phyloP scores from a whole-genome alignment of 2,113 vertebrate species.

The Hiodon alosoides region DNA sequence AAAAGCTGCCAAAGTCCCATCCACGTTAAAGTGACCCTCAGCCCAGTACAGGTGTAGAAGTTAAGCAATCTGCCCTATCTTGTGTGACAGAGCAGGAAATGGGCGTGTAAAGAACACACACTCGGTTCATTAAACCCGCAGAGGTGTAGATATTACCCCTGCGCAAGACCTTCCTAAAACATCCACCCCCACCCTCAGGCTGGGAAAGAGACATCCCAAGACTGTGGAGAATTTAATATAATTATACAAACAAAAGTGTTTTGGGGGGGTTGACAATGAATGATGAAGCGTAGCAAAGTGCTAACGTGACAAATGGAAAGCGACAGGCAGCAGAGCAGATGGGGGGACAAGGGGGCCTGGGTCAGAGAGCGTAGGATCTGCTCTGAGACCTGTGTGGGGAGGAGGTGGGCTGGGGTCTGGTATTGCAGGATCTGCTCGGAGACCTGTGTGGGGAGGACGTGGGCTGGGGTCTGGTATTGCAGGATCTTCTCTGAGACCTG shows the following conservation, averaged over 20 bases:
- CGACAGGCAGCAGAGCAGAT: slow-evolving; percentile 47
- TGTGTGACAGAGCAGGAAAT: neutral
- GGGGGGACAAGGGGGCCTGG: neutral
- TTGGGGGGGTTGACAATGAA: slow-evolving; percentile 39
- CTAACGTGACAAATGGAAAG: slow-evolving; percentile 52
- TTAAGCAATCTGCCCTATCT: neutral
- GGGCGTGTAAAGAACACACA: neutral
- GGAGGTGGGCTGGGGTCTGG: too few species aligned
- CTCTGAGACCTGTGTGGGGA: too few species aligned
- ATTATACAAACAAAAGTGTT: slow-evolving; percentile 56
- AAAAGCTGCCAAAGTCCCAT: too few species aligned
- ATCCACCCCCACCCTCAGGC: neutral
- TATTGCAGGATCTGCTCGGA: too few species aligned
- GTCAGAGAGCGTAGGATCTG: too few species aligned
- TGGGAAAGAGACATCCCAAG: neutral
- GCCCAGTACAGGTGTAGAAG: neutral
- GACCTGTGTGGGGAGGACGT: too few species aligned
- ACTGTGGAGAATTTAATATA: slow-evolving; percentile 56
- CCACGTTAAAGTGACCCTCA: too few species aligned
- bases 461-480: too few species aligned
- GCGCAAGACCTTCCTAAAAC: neutral
- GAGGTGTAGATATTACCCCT: neutral
- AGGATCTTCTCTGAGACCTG: too few species aligned
- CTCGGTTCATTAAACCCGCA: neutral
- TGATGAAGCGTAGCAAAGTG: slow-evolving; percentile 56